Conservation (phyloP, 2,888 invertebrate species). For the Pseudococcus viburni region DNA sequence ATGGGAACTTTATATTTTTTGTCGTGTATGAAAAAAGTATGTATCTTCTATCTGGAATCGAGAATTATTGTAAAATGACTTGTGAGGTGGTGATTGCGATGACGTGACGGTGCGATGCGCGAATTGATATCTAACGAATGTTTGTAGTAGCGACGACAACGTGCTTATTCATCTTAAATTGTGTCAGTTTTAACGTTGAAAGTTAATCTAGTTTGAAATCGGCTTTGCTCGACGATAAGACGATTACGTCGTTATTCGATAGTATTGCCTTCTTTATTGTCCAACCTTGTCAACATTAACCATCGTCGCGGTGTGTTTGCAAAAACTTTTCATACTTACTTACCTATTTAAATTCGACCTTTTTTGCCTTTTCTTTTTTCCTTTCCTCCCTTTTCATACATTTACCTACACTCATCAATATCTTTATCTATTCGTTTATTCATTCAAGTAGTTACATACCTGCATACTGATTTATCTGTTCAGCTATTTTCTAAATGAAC, state of each 20-base stretch:
- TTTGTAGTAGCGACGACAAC: neutral
- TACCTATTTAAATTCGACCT: neutral
- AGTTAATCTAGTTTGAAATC: slow-evolving; percentile 65
- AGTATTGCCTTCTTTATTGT: slow-evolving; percentile 51
- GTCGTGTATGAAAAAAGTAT: too few relatives aligned
- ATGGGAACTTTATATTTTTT: too few relatives aligned
- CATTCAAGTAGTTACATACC: too few relatives aligned
- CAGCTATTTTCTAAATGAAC: too few relatives aligned
- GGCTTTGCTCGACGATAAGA: slow-evolving; percentile 66
- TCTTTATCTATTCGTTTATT: too few relatives aligned
- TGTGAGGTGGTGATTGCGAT: neutral
- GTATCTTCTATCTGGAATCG: too few relatives aligned
- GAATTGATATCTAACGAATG: neutral
- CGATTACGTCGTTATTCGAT: slow-evolving; percentile 63
- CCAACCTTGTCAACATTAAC: slow-evolving; percentile 55
- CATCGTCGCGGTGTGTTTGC: slow-evolving; percentile 1
- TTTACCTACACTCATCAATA: too few relatives aligned
- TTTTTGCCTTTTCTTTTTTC: neutral
- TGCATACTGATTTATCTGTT: too few relatives aligned
- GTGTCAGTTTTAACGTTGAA: slow-evolving; percentile 28
- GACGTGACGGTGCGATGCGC: neutral
- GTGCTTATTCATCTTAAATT: slow-evolving; percentile 39
- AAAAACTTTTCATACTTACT: slow-evolving; percentile 12
- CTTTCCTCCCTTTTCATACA: neutral
- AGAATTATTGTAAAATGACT: neutral